Base-by-base conservation (phyloP, 2,888 invertebrate species). In the Melanotus villosus region DNA sequence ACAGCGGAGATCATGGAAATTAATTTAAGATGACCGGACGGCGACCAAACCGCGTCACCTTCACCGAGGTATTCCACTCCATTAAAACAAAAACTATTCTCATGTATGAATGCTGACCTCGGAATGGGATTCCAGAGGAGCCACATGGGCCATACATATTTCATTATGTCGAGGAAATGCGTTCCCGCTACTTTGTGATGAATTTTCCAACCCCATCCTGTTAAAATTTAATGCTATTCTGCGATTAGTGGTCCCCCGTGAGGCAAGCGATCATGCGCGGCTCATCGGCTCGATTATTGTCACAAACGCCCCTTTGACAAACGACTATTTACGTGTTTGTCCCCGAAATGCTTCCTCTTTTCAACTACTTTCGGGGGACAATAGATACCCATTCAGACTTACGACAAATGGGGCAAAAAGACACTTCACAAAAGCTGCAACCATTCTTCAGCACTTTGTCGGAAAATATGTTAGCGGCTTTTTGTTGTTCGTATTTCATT, bases 121-220 rank as follows among this genome's bases (percentile, higher is more conserved):
- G 38, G 18, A 43, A 56, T 56, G 64, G 32, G 54, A 64, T 65
- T 65, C 47, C 54, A 32, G 16, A 45, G 47, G 45, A 36, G 43
- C 72, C 73, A 69, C 64, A 66, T 65, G 69, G 69, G 58, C 68
- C 72, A 75, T 77, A 76, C 72, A 77, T 78, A 73, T 75, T 75
- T 77, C 65, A 76, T 75, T 68, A 73, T 72, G 73, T 70, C 71
- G 70, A 72, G 73, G 71, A 75, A 76, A 73, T 74, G 73, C 70
- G 74, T 71, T 73, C 58, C 52, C 47, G 45, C 57, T 65, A 73
- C 72, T 73, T 70, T 66, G 73, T 73, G 73, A 73, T 73, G 70
- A 71, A 74, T 74, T 72, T 70, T 57, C 70, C 70, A 69, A 70
- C 71, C 70, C 73, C 74, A 64, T 75, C 75, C 73, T 72, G 75